phyloP scores from a whole-genome alignment of 2,888 invertebrate species.

The Orthosia gracilis region DNA sequence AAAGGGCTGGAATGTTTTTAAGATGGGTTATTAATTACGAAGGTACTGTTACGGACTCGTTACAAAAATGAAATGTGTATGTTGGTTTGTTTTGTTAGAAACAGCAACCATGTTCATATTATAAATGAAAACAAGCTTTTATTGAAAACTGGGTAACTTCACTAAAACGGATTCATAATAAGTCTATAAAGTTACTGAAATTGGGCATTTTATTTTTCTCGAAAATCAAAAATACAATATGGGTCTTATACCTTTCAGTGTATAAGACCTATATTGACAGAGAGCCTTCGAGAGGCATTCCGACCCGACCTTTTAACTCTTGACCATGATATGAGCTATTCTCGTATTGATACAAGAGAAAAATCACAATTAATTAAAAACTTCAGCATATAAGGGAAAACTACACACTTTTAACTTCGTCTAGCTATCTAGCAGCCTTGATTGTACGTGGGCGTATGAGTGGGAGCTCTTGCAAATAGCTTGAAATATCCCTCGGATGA shows the following conservation, averaged over 20 bases:
- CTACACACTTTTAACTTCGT: background rate
- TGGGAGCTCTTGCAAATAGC: constrained; percentile 28
- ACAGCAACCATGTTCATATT: too few relatives aligned
- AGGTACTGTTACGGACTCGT: too few relatives aligned
- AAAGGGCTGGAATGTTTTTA: constrained; percentile 1
- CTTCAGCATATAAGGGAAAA: background rate
- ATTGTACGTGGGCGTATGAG: constrained; percentile 16
- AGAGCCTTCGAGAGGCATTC: background rate
- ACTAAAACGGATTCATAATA: background rate
- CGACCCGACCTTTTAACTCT: background rate
- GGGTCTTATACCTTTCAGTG: too few relatives aligned
- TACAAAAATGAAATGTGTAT: background rate
- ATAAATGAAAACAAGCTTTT: too few relatives aligned
- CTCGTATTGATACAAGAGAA: background rate
- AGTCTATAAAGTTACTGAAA: background rate
- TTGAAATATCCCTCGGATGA: background rate
- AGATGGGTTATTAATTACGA: background rate
- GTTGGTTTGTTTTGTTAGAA: background rate
- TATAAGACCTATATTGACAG: too few relatives aligned
- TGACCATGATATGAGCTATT: background rate
- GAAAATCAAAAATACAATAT: too few relatives aligned
- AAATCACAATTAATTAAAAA: background rate
- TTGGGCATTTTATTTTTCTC: background rate
- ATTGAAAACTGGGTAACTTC: too few relatives aligned
- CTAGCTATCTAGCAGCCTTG: background rate